A percentile compares a stretch with the other conserved stretches of the same genome.
phyloP scores from a whole-genome alignment of 1,140 invertebrate genomes.

The Lepidurus couesii region DNA sequence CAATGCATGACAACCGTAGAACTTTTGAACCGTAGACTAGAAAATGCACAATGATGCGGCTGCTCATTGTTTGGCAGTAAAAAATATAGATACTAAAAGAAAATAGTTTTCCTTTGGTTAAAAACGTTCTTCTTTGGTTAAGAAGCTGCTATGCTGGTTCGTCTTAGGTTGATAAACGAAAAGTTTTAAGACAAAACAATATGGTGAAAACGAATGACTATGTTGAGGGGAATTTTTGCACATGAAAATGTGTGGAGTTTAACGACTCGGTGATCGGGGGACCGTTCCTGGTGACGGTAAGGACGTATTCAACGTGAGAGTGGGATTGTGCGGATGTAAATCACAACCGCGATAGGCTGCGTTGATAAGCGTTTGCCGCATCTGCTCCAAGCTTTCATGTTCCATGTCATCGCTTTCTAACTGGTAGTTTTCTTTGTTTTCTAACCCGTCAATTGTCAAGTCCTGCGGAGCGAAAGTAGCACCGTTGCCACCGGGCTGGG shows the following conservation, averaged over 20 bases:
- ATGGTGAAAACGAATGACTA: too few relatives aligned
- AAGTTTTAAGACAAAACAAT: too few relatives aligned
- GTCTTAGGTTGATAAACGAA: too few relatives aligned
- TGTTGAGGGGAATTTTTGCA: neutral
- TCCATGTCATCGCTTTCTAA: neutral
- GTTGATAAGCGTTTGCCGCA: constrained; percentile 1
- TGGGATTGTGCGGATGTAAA: neutral
- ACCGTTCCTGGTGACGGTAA: neutral
- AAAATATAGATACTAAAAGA: neutral
- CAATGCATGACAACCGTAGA: constrained; percentile 10
- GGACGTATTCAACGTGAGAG: neutral
- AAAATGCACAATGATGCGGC: neutral
- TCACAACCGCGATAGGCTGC: constrained; percentile 17
- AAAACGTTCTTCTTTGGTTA: neutral
- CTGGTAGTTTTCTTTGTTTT: constrained; percentile 6
- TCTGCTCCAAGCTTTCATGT: neutral
- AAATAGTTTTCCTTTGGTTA: neutral
- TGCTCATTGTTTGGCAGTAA: constrained; percentile 2
- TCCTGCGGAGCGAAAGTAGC: neutral
- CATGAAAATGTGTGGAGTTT: neutral
- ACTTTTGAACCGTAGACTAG: neutral
- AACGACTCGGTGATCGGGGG: neutral
- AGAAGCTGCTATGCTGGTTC: neutral
- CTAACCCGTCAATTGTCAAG: neutral
- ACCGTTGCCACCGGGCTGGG: neutral